Evolutionary conservation across 2,797 vertebrate species (phyloP), one percentile per base, ranked within the genome.

Genomic region (Perodicticus potto): DNA sequence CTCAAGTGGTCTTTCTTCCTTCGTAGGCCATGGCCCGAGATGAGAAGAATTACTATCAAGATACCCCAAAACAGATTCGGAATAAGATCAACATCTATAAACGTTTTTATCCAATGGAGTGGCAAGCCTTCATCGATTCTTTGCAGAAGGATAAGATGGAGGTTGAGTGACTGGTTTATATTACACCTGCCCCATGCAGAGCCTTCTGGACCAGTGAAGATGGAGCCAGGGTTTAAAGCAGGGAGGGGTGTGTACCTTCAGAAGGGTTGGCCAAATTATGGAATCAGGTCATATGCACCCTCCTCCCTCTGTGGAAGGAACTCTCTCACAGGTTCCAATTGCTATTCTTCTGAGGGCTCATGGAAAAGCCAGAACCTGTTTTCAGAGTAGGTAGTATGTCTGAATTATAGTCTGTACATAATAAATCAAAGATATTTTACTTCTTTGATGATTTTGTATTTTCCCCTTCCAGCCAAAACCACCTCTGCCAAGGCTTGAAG

Each of bases 41-140:
- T 5, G 99, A 99, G 98, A 99, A 99, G 98, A 99, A 99, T 97
- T 99, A 99, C 96, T 99, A 99, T 97, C 99, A 99, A 98, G 99
- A 99, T 96, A 99, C 99, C 0, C 99, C 99, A 4, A 99, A 99
- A 89, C 99, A 99, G 98, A 99, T 99, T 97, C 99, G 98, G 97
- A 99, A 99, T 87, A 99, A 99, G 91, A 99, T 99, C 94, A 98
- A 98, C 0, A 98, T 99, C 85, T 99, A 99, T 97, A 99, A 99
- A 87, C 99, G 99, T 13, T 99, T 99, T 96, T 99, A 99, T 96
- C 97, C 98, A 0, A 94, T 98, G 7, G 98, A 99, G 23, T 99
- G 99, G 96, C 95, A 98, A 29, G 94, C 97, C 32, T 99, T 99
- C 83, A 6, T 98, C 11, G 94, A 97, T 5, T 98, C 98, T 5